phyloP scores from a whole-genome alignment of 2,113 vertebrate genomes.

The Anoplopoma fimbria region DNA sequence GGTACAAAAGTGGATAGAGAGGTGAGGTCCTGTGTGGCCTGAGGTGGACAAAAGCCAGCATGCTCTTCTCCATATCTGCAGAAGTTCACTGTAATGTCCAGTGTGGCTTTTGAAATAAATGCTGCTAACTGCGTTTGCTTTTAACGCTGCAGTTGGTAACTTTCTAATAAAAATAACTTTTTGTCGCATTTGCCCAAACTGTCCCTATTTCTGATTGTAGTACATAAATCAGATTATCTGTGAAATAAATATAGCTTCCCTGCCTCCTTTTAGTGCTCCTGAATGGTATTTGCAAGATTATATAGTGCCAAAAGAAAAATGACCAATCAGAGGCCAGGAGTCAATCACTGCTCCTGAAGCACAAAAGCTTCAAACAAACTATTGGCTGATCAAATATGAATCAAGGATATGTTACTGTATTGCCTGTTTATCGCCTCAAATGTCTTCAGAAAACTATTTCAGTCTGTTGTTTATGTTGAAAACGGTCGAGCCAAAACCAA shows the following conservation, averaged over 20 bases:
- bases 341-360: neutral
- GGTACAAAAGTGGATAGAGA: neutral
- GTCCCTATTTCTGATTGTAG: neutral
- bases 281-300: neutral
- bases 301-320: neutral
- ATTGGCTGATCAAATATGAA: too few relatives aligned
- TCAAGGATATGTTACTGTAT: too few relatives aligned
- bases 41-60: neutral
- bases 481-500: too few relatives aligned
- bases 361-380: too few relatives aligned
- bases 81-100: neutral
- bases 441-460: too few relatives aligned
- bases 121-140: neutral
- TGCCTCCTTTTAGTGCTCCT: neutral
- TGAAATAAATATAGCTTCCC: neutral
- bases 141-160: neutral
- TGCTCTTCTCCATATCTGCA: neutral
- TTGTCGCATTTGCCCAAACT: neutral
- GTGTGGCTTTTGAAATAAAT: neutral
- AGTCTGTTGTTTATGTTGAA: too few relatives aligned
- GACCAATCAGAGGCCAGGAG: neutral
- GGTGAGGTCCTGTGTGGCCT: conserved; percentile 20
- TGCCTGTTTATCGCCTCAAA: too few relatives aligned
- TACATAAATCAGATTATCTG: neutral
- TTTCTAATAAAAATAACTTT: neutral